These are phyloP conservation scores for Gadus chalcogrammus DNA, from an alignment of 2,113 vertebrate species.

Conservation along the genomic window DNA sequence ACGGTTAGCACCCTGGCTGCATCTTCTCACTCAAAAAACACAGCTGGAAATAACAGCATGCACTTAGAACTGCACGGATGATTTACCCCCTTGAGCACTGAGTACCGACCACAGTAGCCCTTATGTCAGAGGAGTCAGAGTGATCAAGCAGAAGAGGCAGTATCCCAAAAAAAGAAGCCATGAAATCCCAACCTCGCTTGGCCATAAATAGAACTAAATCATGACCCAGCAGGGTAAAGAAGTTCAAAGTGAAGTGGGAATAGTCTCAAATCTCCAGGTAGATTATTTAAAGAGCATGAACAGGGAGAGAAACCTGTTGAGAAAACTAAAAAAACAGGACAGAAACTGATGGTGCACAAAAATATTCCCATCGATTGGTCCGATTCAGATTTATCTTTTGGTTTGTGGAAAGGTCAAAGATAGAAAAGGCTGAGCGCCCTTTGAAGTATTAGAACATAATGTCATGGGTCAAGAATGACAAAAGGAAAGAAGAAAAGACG, in stretches of 20 bases:
- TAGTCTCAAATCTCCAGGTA: conserved; percentile 38
- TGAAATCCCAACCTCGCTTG: conserved; percentile 36
- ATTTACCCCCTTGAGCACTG: too few species aligned
- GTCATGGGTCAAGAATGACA: neutral
- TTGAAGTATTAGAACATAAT: conserved; percentile 6
- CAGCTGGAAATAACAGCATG: neutral
- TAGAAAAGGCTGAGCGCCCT: conserved; percentile 2
- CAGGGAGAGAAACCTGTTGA: conserved; percentile 31
- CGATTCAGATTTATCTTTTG: conserved; percentile 8
- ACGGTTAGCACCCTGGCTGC: conserved; percentile 27
- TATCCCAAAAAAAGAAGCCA: conserved; percentile 21
- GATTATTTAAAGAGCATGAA: conserved; percentile 31
- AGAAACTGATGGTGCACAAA: conserved; percentile 21
- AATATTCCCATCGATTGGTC: neutral
- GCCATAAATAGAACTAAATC: conserved; percentile 35
- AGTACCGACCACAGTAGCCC: neutral
- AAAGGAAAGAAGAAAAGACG: neutral
- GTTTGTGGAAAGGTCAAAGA: conserved; percentile 12
- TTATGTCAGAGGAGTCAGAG: conserved; percentile 33
- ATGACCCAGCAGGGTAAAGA: conserved; percentile 13
- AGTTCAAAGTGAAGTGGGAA: conserved; percentile 48
- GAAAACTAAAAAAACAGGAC: conserved; percentile 32
- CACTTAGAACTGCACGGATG: too few species aligned
- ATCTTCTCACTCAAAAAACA: conserved; percentile 11
- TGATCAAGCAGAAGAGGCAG: conserved; percentile 20